Base-by-base conservation (phyloP, 2,888 invertebrate species). In the Ectemnius continuus region DNA sequence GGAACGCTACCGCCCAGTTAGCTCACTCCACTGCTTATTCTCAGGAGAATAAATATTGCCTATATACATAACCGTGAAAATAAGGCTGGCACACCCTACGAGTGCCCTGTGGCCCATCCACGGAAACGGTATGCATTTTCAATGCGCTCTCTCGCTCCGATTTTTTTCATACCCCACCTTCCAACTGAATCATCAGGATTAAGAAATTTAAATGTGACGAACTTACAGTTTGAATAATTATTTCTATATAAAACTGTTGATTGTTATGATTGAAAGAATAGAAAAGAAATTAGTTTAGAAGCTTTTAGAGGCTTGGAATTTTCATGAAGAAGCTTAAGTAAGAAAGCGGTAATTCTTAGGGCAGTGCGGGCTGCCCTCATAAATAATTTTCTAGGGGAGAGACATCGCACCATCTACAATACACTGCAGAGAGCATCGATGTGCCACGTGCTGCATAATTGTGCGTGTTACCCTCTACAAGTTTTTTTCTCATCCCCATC, bases 331-430 rank as follows among this genome's bases (percentile, higher is more conserved):
- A 36, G 36, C 36, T 8, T 1, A 36, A 8, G 1, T 36, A 36
- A 36, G 6, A 36, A 36, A 36, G 3, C 8, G 6, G 36, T 36
- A 4, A 36, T 73, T 59, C 72, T 65, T 56, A 58, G 47, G 70
- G 36, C 5, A 36, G 36, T 36, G 36, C 36, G 11, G 8, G 36
- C 3, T 11, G 36, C 36, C 8, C 85, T 89, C 89, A 89, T 89
- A 89, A 89, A 89, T 89, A 89, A 89, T 89, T 88, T 88, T 86
- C 77, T 82, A 87, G 87, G 86, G 87, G 36, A 36, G 36, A 36
- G 6, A 36, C 8, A 36, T 84, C 85, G 83, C 78, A 78, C 79
- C 78, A 74, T 78, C 75, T 65, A 75, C 23, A 23, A 23, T 23
- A 23, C 68, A 68, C 79, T 74, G 72, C 75, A 67, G 79, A 67